phyloP scores from a whole-genome alignment of 1,140 invertebrate genomes.

The Coenobita brevimanus region DNA sequence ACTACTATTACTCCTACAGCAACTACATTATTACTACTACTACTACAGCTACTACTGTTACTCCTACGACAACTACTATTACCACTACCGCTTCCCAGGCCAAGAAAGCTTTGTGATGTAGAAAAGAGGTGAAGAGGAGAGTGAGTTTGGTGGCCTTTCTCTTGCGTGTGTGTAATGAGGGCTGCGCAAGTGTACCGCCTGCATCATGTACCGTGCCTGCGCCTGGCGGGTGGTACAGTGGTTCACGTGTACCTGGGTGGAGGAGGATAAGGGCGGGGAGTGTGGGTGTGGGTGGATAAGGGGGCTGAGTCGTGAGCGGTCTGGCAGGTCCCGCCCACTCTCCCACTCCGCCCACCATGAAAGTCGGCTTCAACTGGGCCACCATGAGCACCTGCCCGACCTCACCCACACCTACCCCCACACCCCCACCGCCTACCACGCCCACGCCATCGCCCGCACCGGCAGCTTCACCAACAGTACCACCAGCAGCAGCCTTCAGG shows the following conservation, averaged over 20 bases:
- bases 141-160: too few relatives aligned
- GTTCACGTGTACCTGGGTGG: conserved; percentile 40
- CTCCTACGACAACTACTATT: too few relatives aligned
- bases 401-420: conserved; percentile 4
- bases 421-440: conserved; percentile 2
- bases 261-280: conserved; percentile 1
- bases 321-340: conserved; percentile 26
- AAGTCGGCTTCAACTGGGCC: conserved; percentile 50
- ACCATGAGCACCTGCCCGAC: conserved; percentile 51
- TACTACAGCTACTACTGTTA: too few relatives aligned
- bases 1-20: too few relatives aligned
- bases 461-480: background rate
- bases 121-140: too few relatives aligned
- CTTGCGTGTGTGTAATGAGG: too few relatives aligned
- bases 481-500: conserved; percentile 25
- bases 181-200: conserved; percentile 2
- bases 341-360: conserved; percentile 53
- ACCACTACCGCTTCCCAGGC: too few relatives aligned
- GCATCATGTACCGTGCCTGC: conserved; percentile 54
- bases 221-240: conserved; percentile 54
- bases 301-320: conserved; percentile 25
- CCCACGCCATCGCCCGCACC: background rate
- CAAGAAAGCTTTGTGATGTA: too few relatives aligned
- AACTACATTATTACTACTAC: too few relatives aligned
- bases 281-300: conserved; percentile 41